These are phyloP conservation scores for Lycorma delicatula DNA, from an alignment of 1,140 invertebrate genomes.

Conservation along the genomic window DNA sequence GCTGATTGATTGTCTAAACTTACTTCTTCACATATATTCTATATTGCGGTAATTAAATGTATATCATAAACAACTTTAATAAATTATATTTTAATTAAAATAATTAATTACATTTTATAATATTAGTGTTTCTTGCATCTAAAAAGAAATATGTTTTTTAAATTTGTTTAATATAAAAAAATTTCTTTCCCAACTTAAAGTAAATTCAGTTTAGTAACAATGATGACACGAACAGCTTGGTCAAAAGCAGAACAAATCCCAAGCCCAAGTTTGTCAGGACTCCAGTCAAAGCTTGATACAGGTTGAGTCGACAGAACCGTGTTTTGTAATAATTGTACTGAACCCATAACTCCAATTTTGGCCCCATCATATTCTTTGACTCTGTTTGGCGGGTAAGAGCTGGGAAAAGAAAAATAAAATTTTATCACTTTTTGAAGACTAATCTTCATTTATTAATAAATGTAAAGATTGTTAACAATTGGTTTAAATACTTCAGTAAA, in stretches of 20 bases:
- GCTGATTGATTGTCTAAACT: too few species aligned
- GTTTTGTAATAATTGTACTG: conserved; percentile 67
- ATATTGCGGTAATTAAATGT: too few species aligned
- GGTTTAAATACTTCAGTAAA: not conserved
- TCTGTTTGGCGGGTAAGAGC: conserved; percentile 74
- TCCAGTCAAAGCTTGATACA: conserved; percentile 85
- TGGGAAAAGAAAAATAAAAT: conserved; percentile 40
- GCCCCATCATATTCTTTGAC: conserved; percentile 55
- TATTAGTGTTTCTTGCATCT: too few species aligned
- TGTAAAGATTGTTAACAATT: not conserved
- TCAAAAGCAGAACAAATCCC: conserved; percentile 86
- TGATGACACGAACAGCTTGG: conserved; percentile 78
- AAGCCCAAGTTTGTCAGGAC: conserved; percentile 77
- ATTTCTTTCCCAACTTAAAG: too few species aligned
- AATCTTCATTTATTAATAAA: not conserved
- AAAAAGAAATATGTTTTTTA: too few species aligned
- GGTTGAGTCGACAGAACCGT: conserved; percentile 78
- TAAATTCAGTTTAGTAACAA: conserved; percentile 82
- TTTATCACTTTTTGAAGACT: not conserved
- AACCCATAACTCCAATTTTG: conserved; percentile 65
- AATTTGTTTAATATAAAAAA: too few species aligned
- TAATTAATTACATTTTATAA: too few species aligned
- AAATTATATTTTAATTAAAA: too few species aligned
- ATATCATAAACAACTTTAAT: too few species aligned
- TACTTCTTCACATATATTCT: too few species aligned